Evolutionary conservation across 2,797 vertebrate genomes (phyloP), one percentile per base, ranked within the genome.

Genomic region (Buceros bicornis): DNA sequence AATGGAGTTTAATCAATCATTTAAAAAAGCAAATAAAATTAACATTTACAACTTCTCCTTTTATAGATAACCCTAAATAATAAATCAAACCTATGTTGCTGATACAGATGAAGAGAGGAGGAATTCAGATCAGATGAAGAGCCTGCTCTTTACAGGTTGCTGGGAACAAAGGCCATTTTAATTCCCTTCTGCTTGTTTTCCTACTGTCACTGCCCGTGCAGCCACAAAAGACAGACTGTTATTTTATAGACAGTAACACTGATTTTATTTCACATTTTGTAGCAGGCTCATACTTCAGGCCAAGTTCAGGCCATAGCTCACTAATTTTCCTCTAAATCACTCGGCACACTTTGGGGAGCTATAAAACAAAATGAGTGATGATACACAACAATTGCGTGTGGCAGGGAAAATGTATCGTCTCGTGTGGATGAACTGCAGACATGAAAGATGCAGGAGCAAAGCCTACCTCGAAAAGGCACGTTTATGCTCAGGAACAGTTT

Each of bases 271-370:
- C 66, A 84, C 40, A 50, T 82, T 89, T 84, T 90, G 58, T 42
- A 64, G 53, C 60, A 84, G 67, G 53, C 22, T 90, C 25, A 28
- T 66, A 82, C 62, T 87, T 89, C 81, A 87, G 83, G 73, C 66
- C 88, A 93, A 79, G 62, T 66, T 87, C 70, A 87, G 58, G 35
- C n/a, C 45, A 37, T 9, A 66, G 67, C 40, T 84, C 82, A 77
- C 86, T 87, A 77, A 84, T 90, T 90, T 87, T 90, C 85, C 47
- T 89, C 86, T 90, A 93, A 93, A 92, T 82, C 64, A 77, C n/a
- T 79, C 73, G 77, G 78, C 67, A 85, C 43, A 22, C 48, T 92
- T 92, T 35, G 4, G 64, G 20, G 77, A 90, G 56, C 60, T 73
- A 64, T 33, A 93, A 94, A 95, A 53, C 61, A 91, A 86, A 93